phyloP scores from a whole-genome alignment of 2,113 vertebrate species.

The Heloderma charlesbogerti region DNA sequence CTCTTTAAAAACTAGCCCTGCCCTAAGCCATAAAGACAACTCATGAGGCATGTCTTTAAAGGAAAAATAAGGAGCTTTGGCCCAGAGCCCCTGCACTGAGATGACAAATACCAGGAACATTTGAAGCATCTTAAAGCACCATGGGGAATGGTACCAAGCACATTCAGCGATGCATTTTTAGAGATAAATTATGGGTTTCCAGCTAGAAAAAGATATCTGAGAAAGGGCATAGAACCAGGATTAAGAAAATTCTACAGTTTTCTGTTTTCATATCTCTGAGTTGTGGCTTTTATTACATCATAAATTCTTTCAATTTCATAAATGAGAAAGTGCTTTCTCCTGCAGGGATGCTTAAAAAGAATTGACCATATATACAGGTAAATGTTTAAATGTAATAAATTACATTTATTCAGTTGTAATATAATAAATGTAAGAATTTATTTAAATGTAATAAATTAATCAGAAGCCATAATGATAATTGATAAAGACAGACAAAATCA shows the following conservation, averaged over 20 bases:
- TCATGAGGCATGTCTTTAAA: not conserved
- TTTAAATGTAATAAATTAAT: too few relatives aligned
- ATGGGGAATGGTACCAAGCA: not conserved
- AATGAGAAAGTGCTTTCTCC: not conserved
- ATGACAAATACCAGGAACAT: not conserved
- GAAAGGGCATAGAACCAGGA: not conserved
- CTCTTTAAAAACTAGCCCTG: not conserved
- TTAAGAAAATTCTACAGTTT: not conserved
- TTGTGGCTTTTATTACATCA: not conserved
- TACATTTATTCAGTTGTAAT: too few relatives aligned
- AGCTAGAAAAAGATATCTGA: not conserved
- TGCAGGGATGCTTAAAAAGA: not conserved
- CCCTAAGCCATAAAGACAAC: not conserved
- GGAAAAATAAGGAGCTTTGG: not conserved
- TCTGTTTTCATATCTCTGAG: not conserved
- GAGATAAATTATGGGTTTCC: not conserved
- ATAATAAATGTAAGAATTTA: too few relatives aligned
- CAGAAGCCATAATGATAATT: too few relatives aligned
- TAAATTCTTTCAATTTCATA: not conserved
- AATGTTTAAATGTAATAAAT: too few relatives aligned
- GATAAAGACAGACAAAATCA: too few relatives aligned
- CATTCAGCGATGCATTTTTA: not conserved
- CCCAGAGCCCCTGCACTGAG: not conserved
- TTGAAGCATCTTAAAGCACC: not conserved
- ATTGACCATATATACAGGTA: not conserved